Evolutionary conservation across 2,888 invertebrate species (phyloP), one percentile per base, ranked within the genome.

Genomic region (Papilio gigon): DNA sequence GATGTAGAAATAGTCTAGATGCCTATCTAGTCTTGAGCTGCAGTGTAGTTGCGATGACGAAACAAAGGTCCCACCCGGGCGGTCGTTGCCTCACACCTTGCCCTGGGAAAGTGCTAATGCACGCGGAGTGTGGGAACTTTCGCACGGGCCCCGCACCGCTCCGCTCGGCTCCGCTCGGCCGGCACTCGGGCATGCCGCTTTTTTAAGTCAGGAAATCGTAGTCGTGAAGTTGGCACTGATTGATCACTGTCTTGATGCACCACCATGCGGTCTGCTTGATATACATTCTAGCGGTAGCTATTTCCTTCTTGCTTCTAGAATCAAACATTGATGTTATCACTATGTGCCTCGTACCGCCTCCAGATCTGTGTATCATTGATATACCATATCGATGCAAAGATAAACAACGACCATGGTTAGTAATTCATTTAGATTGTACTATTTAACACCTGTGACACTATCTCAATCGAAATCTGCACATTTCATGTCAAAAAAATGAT

Each of bases 111-210:
- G 77, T 76, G 75, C 72, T 71, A 73, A 71, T 72, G 76, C 76
- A 79, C 69, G 65, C 70, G 67, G 61, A 67, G 78, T 80, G 84
- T 89, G 89, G 82, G 89, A 88, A 86, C 73, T 75, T 87, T 88
- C 88, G 76, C 89, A 88, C 86, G 85, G 73, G 35, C 47, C 42
- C 60, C 37, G 40, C 17, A 40, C 35, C n/a, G 42, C 62, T 42
- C 42, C 44, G 64, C 72, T 73, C 75, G 12, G 40, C 20, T 17
- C 20, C 25, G 33, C 50, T 27, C n/a, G 50, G 50, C 27, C n/a
- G 30, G 27, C 53, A 12, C 30, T 53, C 53, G 14, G 35, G n/a
- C 65, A 33, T 44, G 59, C 59, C 22, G 37, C 20, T 67, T 59
- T 64, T 40, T 42, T 27, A 4, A 20, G 60, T 40, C 30, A 58